Conservation (phyloP, 2,113 vertebrate genomes). For the Phrynocephalus versicolor region DNA sequence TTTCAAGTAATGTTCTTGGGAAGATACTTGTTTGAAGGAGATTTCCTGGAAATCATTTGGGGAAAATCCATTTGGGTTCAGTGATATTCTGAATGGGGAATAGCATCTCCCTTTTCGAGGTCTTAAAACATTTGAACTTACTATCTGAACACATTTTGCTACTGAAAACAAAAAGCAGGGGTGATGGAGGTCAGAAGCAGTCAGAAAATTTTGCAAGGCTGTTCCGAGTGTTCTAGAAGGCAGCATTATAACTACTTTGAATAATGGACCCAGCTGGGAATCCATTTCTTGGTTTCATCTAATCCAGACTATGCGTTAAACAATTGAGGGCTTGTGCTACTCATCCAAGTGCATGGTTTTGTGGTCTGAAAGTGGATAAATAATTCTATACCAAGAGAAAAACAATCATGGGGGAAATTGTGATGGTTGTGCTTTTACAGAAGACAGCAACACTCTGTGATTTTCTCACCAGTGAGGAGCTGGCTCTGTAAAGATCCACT, state of each 20-base stretch:
- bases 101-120: neutral
- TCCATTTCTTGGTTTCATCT: neutral
- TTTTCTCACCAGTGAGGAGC: neutral
- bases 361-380: fast-evolving
- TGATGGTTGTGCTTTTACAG: too few species aligned
- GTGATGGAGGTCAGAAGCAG: neutral
- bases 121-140: too few species aligned
- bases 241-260: neutral
- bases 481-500: neutral
- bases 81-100: neutral
- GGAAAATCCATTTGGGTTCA: neutral
- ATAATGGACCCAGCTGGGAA: constrained; percentile 5
- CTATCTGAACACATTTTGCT: neutral
- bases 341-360: neutral
- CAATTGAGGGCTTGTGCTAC: neutral
- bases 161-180: neutral
- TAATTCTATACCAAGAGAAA: too few species aligned
- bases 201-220: too few species aligned
- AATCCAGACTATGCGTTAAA: neutral
- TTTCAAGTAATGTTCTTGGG: constrained; percentile 38
- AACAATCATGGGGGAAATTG: neutral
- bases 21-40: constrained; percentile 39
- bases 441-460: neutral
- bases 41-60: constrained; percentile 23
- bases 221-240: too few species aligned